Conservation (phyloP, 2,888 invertebrate genomes). For the Leucania comma region DNA sequence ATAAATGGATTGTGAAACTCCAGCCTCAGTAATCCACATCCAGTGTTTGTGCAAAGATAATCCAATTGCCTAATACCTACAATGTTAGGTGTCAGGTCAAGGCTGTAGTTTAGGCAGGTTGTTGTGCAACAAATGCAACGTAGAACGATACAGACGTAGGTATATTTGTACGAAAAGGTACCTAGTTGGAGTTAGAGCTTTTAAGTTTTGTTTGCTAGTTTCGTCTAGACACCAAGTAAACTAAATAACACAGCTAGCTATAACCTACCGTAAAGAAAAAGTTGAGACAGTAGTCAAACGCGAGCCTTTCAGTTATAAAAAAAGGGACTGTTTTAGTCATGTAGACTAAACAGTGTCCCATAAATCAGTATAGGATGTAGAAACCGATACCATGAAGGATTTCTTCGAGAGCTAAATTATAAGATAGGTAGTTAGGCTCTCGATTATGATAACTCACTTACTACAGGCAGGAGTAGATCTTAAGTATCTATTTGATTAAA, state of each 20-base stretch:
- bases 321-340: no score
- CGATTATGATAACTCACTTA: no score
- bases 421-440: no score
- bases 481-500: no score
- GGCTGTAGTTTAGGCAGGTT: slow-evolving; percentile 12
- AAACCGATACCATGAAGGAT: no score
- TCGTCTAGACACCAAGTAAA: slow-evolving; percentile 23
- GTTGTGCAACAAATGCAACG: slow-evolving; percentile 3
- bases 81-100: slow-evolving; percentile 10
- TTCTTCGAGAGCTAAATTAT: no score
- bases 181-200: neutral
- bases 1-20: slow-evolving; percentile 26
- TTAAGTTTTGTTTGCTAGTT: slow-evolving; percentile 7
- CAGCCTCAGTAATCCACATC: slow-evolving; percentile 2
- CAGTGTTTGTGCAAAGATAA: slow-evolving; percentile 17
- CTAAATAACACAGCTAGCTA: slow-evolving; percentile 14
- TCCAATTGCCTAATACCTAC: slow-evolving; percentile 13
- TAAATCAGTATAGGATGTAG: no score
- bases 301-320: no score
- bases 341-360: no score
- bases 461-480: no score
- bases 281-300: no score
- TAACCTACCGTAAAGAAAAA: neutral
- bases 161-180: neutral
- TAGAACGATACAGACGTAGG: neutral